Evolutionary conservation across 2,113 vertebrate species (phyloP).

Genomic region (Martes martes): DNA sequence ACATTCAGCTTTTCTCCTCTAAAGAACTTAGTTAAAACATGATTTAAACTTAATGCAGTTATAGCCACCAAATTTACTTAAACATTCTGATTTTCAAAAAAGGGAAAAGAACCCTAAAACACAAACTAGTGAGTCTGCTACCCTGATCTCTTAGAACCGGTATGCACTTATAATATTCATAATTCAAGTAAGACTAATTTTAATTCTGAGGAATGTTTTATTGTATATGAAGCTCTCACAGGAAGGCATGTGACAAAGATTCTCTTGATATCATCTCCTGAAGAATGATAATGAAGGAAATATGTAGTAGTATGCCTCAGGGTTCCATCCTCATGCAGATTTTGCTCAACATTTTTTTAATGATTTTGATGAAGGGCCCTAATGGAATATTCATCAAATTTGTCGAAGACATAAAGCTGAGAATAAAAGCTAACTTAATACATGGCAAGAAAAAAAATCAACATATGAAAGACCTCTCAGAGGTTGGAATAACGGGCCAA

Average conservation of each 20-base stretch:
- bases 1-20: slow-evolving; percentile 4
- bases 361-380: neutral
- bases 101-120: neutral
- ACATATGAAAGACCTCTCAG: neutral
- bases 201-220: neutral
- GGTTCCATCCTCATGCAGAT: neutral
- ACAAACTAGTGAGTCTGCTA: neutral
- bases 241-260: neutral
- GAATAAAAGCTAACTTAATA: neutral
- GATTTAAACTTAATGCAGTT: slow-evolving; percentile 4
- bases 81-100: slow-evolving; percentile 15
- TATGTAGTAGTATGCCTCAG: neutral
- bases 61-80: neutral
- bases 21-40: slow-evolving; percentile 32
- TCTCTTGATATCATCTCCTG: neutral
- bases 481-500: neutral
- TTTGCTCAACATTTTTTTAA: neutral
- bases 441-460: neutral
- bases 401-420: neutral
- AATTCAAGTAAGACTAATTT: slow-evolving; percentile 17
- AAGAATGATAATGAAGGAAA: neutral
- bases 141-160: neutral
- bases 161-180: neutral
- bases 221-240: neutral
- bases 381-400: neutral